Conservation (phyloP, 2,113 vertebrate species). For the Notarius quadriscutis region DNA sequence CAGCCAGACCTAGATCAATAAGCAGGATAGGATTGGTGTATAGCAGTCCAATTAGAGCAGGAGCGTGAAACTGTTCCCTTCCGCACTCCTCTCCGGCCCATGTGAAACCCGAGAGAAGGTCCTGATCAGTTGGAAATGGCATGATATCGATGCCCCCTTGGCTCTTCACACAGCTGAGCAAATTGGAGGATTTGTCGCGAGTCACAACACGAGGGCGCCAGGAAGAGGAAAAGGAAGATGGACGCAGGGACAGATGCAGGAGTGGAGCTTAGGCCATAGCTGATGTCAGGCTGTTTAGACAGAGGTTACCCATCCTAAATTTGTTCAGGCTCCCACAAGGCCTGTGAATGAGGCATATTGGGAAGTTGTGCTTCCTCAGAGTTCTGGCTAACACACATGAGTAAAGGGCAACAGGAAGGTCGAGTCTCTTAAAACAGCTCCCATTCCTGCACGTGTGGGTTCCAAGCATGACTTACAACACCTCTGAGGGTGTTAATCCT, state of each 20-base stretch:
- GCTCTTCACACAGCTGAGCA: conserved; percentile 86
- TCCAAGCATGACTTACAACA: conserved; percentile 33
- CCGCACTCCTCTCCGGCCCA: neutral
- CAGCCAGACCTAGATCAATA: conserved; percentile 79
- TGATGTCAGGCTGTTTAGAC: conserved; percentile 47
- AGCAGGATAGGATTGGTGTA: conserved; percentile 58
- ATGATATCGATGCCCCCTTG: conserved; percentile 81
- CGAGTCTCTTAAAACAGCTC: conserved; percentile 42
- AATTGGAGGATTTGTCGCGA: conserved; percentile 93
- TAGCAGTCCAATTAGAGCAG: conserved; percentile 27
- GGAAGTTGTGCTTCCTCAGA: conserved; percentile 35
- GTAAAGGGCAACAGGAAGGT: conserved; percentile 43
- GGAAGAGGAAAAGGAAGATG: conserved; percentile 62
- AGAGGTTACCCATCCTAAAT: conserved; percentile 10
- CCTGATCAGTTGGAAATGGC: conserved; percentile 82
- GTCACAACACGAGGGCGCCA: conserved; percentile 81
- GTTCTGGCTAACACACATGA: conserved; percentile 21
- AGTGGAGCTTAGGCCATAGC: neutral
- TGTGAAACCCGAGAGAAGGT: conserved; percentile 72
- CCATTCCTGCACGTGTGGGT: conserved; percentile 38
- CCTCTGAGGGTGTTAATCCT: conserved; percentile 26
- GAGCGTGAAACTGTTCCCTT: conserved; percentile 35
- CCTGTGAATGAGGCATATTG: conserved; percentile 37
- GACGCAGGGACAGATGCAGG: conserved; percentile 62
- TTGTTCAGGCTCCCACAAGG: conserved; percentile 25